Percentiles rank a stretch among this genome's conserved stretches.
Evolutionary conservation across 2,888 invertebrate genomes (phyloP).

Genomic region (Caradrina clavipalpis): DNA sequence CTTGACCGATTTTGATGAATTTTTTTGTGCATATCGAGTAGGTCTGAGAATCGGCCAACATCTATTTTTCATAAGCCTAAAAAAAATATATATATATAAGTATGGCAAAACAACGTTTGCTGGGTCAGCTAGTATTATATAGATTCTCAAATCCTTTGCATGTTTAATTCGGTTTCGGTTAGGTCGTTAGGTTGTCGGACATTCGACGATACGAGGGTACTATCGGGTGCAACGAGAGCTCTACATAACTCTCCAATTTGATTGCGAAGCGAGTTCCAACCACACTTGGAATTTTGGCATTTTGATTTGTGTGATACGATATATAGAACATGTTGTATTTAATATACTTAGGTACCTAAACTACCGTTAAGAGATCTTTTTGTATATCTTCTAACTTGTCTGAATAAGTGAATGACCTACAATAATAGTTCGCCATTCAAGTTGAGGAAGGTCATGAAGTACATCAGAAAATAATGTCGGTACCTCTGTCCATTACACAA

Average conservation of each 20-base stretch:
- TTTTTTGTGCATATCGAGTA: no score
- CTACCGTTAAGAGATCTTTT: not conserved
- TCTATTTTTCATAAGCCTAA: no score
- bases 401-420: not conserved
- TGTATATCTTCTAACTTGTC: not conserved
- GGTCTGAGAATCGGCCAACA: no score
- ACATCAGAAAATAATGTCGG: conserved; percentile 7
- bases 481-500: not conserved
- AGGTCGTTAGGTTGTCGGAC: not conserved
- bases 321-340: not conserved
- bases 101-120: no score
- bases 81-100: not conserved
- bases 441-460: conserved; percentile 2
- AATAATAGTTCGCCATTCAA: not conserved
- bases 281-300: conserved; percentile 11
- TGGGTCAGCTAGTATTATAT: no score
- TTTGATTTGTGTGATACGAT: conserved; percentile 1
- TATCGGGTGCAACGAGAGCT: conserved; percentile 27
- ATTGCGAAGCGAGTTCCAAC: conserved; percentile 15
- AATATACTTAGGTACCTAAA: no score
- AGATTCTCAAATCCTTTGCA: not conserved
- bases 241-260: conserved; percentile 43
- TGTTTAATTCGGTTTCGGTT: not conserved
- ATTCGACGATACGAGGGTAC: conserved; percentile 2
- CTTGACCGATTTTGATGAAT: no score